Conservation (phyloP, 2,113 vertebrate species). For the Podarcis raffonei region DNA sequence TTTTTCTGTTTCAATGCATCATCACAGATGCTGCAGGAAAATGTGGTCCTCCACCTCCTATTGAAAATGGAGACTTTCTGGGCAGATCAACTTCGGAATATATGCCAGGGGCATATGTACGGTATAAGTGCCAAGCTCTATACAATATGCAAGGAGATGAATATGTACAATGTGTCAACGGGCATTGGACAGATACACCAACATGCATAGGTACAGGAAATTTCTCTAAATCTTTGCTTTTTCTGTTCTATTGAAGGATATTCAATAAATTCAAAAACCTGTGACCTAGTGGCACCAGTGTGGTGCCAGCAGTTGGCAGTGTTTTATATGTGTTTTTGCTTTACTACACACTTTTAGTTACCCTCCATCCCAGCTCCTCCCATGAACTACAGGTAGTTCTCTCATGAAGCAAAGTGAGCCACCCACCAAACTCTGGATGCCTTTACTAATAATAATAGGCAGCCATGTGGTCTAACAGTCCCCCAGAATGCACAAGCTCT, state of each 20-base stretch:
- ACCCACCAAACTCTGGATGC: too few species aligned
- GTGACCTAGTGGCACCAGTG: too few species aligned
- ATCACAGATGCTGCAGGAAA: neutral
- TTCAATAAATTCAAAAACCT: too few species aligned
- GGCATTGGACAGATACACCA: neutral
- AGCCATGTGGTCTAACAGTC: too few species aligned
- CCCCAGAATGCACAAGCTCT: too few species aligned
- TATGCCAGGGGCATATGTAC: neutral
- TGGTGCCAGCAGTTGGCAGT: too few species aligned
- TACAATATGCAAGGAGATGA: neutral
- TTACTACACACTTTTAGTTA: too few species aligned
- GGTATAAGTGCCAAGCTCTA: neutral
- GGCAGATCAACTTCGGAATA: neutral
- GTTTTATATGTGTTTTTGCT: too few species aligned
- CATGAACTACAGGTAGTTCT: too few species aligned
- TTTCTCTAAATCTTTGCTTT: neutral
- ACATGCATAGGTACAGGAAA: constrained; percentile 1
- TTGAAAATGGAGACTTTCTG: neutral
- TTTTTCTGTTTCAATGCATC: neutral
- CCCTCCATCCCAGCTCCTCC: too few species aligned
- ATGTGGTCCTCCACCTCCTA: neutral
- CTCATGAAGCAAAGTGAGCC: too few species aligned
- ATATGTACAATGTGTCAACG: neutral
- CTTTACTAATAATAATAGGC: too few species aligned
- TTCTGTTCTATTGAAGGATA: neutral